A percentile compares a stretch with the other conserved stretches of the same genome.
These are phyloP conservation scores for Andrena chrysosceles DNA, from an alignment of 2,888 invertebrate genomes.

Conservation along the genomic window DNA sequence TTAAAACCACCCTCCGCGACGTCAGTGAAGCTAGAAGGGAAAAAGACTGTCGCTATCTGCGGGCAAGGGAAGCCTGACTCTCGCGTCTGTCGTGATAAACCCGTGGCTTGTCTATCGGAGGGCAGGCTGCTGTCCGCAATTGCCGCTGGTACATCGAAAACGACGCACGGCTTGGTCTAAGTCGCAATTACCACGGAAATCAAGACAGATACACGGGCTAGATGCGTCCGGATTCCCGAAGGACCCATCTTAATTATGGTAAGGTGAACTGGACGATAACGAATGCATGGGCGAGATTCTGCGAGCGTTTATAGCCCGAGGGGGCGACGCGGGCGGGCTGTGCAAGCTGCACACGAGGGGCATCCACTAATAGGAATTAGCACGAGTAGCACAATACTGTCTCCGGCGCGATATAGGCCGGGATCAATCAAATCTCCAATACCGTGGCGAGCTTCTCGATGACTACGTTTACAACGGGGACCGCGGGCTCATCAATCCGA, in stretches of 20 bases:
- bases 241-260: slow-evolving; percentile 68
- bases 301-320: slow-evolving; percentile 55
- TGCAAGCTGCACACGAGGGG: slow-evolving; percentile 57
- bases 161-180: background rate
- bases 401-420: slow-evolving; percentile 68
- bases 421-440: slow-evolving; percentile 78
- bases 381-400: slow-evolving; percentile 71
- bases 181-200: slow-evolving; percentile 47
- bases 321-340: slow-evolving; percentile 31
- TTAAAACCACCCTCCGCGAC: background rate
- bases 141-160: slow-evolving; percentile 5
- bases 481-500: slow-evolving; percentile 76
- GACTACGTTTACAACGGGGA: slow-evolving; percentile 76
- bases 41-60: background rate
- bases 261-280: slow-evolving; percentile 68
- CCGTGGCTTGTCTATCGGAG: background rate
- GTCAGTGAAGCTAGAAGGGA: background rate
- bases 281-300: slow-evolving; percentile 66
- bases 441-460: slow-evolving; percentile 72
- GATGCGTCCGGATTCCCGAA: slow-evolving; percentile 24
- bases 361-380: slow-evolving; percentile 76
- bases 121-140: background rate
- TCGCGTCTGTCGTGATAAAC: background rate
- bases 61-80: background rate
- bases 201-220: slow-evolving; percentile 38